Evolutionary conservation across 2,888 invertebrate species (phyloP).

Genomic region (Acanthosepion lycidas): DNA sequence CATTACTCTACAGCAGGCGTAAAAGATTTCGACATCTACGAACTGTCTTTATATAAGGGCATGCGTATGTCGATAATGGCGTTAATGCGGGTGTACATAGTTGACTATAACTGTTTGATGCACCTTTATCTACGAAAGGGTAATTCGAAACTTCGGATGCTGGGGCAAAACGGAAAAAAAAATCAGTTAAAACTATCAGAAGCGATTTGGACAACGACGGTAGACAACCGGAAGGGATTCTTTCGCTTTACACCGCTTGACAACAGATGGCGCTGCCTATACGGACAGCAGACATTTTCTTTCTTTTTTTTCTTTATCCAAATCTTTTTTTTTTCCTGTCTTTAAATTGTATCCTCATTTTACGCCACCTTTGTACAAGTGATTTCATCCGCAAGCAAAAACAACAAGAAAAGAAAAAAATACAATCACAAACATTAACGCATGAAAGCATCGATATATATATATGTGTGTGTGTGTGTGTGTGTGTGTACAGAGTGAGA

Average conservation of each 20-base stretch:
- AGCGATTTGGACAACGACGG: slow-evolving; percentile 33
- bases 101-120: not conserved
- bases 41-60: too few species aligned
- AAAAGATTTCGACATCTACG: too few species aligned
- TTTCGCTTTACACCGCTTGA: not conserved
- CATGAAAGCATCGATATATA: too few species aligned
- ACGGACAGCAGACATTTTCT: not conserved
- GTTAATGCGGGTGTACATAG: not conserved
- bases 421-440: too few species aligned
- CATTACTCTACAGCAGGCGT: too few species aligned
- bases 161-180: not conserved
- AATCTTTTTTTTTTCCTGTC: not conserved
- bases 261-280: slow-evolving; percentile 20
- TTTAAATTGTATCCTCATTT: not conserved
- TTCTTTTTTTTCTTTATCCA: not conserved
- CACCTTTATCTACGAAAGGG: not conserved
- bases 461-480: too few species aligned
- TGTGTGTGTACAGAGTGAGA: too few species aligned
- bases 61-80: too few species aligned
- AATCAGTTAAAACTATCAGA: slow-evolving; percentile 22
- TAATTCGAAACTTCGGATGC: not conserved
- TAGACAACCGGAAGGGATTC: slow-evolving; percentile 22
- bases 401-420: too few species aligned
- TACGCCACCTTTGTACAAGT: not conserved
- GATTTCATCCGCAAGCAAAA: not conserved